These are phyloP conservation scores for Mesitornis unicolor DNA, from an alignment of 2,113 vertebrate species.

Conservation along the genomic window DNA sequence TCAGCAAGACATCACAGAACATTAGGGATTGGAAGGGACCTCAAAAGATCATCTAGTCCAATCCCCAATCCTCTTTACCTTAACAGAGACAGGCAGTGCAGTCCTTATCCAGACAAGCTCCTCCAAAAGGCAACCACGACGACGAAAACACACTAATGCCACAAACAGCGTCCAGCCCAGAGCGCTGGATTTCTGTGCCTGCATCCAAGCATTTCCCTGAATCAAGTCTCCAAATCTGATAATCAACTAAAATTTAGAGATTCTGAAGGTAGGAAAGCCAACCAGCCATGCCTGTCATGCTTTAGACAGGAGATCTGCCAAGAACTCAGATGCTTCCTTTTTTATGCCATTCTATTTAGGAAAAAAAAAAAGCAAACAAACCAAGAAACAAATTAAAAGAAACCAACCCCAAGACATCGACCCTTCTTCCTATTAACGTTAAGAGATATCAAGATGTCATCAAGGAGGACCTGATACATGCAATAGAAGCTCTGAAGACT, in stretches of 20 bases:
- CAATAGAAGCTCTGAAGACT: not conserved
- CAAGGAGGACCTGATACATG: rapidly evolving
- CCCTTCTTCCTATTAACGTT: not conserved
- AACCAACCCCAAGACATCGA: not conserved
- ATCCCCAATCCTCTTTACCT: not conserved
- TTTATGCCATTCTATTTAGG: not conserved
- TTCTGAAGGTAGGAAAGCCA: not conserved
- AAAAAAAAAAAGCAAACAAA: too few species aligned
- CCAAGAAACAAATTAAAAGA: not conserved
- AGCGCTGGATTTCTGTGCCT: not conserved
- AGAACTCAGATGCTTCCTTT: not conserved
- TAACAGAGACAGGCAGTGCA: not conserved
- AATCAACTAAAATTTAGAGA: not conserved
- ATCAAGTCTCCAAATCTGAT: not conserved
- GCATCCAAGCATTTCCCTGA: not conserved
- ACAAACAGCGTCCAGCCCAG: not conserved
- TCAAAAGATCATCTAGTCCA: too few species aligned
- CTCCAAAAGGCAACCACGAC: not conserved
- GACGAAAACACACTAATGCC: not conserved
- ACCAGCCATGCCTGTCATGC: not conserved
- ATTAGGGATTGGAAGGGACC: too few species aligned
- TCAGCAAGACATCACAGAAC: too few species aligned
- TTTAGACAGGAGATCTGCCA: not conserved
- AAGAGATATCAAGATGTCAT: not conserved
- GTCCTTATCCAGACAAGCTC: not conserved